Conservation (phyloP, 2,113 vertebrate species). For the Egretta garzetta region DNA sequence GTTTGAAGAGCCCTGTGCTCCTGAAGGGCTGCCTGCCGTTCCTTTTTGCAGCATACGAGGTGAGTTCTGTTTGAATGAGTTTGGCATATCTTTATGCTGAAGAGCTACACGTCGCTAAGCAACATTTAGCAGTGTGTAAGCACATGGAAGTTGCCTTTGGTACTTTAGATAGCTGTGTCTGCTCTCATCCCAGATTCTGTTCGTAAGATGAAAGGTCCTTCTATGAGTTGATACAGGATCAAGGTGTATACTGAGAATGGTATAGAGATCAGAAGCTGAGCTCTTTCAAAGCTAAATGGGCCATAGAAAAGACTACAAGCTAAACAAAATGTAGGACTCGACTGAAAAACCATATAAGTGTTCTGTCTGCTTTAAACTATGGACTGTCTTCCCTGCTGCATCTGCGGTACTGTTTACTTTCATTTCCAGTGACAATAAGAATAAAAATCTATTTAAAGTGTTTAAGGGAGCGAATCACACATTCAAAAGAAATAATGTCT, state of each 20-base stretch:
- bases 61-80: not conserved
- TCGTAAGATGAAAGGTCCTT: conserved; percentile 36
- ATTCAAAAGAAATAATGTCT: not conserved
- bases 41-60: not conserved
- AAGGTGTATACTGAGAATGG: not conserved
- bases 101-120: conserved; percentile 2
- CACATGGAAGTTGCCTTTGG: not conserved
- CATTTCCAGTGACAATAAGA: not conserved
- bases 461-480: not conserved
- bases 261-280: not conserved
- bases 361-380: not conserved
- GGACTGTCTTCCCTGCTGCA: not conserved
- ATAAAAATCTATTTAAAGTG: not conserved
- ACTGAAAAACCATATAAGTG: not conserved
- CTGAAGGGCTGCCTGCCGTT: not conserved
- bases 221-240: not conserved
- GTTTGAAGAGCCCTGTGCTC: not conserved
- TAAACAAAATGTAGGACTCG: not conserved
- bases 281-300: conserved; percentile 6
- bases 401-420: not conserved
- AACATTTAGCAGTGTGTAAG: not conserved
- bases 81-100: not conserved
- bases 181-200: not conserved
- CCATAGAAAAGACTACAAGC: not conserved
- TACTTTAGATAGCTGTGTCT: not conserved